Conservation (phyloP, 2,797 vertebrate genomes). For the Paratrypauchen microcephalus region DNA sequence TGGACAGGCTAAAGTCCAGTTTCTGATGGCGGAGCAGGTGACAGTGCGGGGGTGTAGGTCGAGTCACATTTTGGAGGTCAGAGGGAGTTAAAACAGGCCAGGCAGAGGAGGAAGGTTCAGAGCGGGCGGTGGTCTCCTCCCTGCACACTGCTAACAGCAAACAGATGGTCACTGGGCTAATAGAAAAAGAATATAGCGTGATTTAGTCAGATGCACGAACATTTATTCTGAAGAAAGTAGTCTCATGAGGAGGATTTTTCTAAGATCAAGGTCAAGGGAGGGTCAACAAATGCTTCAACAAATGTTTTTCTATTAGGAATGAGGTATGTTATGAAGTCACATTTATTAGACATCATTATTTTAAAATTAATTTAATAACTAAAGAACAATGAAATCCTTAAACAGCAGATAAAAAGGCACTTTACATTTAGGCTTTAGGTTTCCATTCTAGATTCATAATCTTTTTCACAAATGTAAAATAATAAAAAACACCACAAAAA, state of each 20-base stretch:
- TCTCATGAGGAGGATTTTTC: constrained; percentile 48
- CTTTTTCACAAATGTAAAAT: no score
- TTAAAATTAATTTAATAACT: no score
- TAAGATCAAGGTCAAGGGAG: constrained; percentile 35
- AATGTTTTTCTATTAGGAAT: constrained; percentile 36
- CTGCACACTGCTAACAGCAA: constrained; percentile 52
- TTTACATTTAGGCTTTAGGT: no score
- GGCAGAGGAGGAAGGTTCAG: constrained; percentile 35
- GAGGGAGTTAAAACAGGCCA: constrained; percentile 53
- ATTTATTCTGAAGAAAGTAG: constrained; percentile 43
- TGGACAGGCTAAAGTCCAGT: constrained; percentile 43
- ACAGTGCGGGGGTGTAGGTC: constrained; percentile 46
- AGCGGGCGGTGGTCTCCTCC: constrained; percentile 51
- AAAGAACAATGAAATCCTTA: no score
- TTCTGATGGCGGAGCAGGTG: constrained; percentile 47
- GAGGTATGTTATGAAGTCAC: background rate
- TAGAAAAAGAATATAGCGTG: constrained; percentile 48
- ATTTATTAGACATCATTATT: background rate
- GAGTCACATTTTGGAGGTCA: constrained; percentile 54
- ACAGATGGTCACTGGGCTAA: constrained; percentile 66
- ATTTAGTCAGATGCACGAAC: constrained; percentile 48
- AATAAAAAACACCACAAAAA: no score
- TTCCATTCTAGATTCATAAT: no score
- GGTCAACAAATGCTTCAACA: constrained; percentile 29
- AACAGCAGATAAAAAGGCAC: constrained; percentile 10